Conservation (phyloP, 2,888 invertebrate genomes). For the Anodontia alba region DNA sequence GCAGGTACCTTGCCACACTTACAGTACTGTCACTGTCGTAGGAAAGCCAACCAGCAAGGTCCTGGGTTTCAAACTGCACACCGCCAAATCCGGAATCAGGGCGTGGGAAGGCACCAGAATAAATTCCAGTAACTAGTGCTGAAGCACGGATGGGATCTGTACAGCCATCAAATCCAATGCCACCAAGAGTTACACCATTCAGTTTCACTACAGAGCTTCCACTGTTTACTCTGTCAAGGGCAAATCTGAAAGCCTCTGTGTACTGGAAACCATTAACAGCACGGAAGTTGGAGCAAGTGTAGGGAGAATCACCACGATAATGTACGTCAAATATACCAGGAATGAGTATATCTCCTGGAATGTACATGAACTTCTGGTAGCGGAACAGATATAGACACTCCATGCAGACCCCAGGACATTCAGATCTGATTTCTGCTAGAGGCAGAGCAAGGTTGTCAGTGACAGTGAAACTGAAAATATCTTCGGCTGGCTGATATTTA, state of each 20-base stretch:
- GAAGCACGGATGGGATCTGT: slow-evolving; percentile 69
- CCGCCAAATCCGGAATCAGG: slow-evolving; percentile 48
- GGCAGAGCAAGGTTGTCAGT: slow-evolving; percentile 30
- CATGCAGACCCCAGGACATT: slow-evolving; percentile 73
- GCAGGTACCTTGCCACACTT: slow-evolving; percentile 67
- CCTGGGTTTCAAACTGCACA: slow-evolving; percentile 44
- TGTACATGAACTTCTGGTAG: slow-evolving; percentile 72
- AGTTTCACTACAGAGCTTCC: slow-evolving; percentile 62
- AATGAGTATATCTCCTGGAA: slow-evolving; percentile 78
- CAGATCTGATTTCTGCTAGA: slow-evolving; percentile 41
- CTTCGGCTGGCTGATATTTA: slow-evolving; percentile 57
- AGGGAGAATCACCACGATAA: slow-evolving; percentile 72
- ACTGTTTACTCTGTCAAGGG: slow-evolving; percentile 75
- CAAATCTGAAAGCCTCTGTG: slow-evolving; percentile 79
- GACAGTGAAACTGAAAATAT: slow-evolving; percentile 40
- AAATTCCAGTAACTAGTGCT: slow-evolving; percentile 73
- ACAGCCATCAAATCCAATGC: slow-evolving; percentile 80
- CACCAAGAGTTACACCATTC: slow-evolving; percentile 75
- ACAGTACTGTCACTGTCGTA: slow-evolving; percentile 78
- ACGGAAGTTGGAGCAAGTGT: slow-evolving; percentile 72
- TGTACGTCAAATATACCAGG: slow-evolving; percentile 80
- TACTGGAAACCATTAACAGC: slow-evolving; percentile 76
- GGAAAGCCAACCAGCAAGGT: slow-evolving; percentile 74
- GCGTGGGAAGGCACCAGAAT: slow-evolving; percentile 64
- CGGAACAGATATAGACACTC: slow-evolving; percentile 79